These are phyloP conservation scores for Hoplodrina ambigua DNA, from an alignment of 2,888 invertebrate species.

Conservation along the genomic window DNA sequence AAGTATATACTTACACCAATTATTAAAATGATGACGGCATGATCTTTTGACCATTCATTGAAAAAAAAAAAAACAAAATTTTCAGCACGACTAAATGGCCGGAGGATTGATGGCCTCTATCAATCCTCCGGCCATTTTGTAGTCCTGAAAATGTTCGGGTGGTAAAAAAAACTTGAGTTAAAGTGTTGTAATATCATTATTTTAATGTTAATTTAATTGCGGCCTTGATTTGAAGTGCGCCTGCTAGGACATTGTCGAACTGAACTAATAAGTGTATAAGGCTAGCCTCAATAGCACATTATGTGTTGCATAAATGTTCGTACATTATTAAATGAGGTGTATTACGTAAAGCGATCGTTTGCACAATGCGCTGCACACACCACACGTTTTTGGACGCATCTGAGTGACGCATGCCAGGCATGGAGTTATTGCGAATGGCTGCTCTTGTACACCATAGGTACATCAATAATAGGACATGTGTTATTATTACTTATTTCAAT, in stretches of 20 bases:
- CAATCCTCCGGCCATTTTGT: neutral
- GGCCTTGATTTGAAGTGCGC: conserved; percentile 38
- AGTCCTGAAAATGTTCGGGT: neutral
- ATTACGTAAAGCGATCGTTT: conserved; percentile 57
- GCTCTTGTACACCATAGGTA: conserved; percentile 32
- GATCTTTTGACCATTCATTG: neutral
- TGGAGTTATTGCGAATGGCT: conserved; percentile 50
- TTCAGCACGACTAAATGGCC: too few relatives aligned
- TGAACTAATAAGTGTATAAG: conserved; percentile 6
- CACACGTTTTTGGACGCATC: conserved; percentile 62
- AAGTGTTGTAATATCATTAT: conserved; percentile 17
- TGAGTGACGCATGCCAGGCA: conserved; percentile 64
- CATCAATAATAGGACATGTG: conserved; percentile 45
- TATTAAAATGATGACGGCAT: neutral
- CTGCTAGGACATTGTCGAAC: conserved; percentile 23
- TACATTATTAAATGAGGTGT: conserved; percentile 41
- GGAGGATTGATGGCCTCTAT: too few relatives aligned
- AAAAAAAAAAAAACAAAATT: too few relatives aligned
- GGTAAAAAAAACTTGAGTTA: neutral
- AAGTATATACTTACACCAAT: neutral
- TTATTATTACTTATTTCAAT: conserved; percentile 38
- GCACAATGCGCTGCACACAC: conserved; percentile 53
- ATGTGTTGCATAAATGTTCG: conserved; percentile 32
- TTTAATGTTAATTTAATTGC: conserved; percentile 19
- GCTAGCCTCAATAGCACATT: conserved; percentile 6